Evolutionary conservation across 1,140 invertebrate species (phyloP).

Genomic region (Nixonia krombeini): DNA sequence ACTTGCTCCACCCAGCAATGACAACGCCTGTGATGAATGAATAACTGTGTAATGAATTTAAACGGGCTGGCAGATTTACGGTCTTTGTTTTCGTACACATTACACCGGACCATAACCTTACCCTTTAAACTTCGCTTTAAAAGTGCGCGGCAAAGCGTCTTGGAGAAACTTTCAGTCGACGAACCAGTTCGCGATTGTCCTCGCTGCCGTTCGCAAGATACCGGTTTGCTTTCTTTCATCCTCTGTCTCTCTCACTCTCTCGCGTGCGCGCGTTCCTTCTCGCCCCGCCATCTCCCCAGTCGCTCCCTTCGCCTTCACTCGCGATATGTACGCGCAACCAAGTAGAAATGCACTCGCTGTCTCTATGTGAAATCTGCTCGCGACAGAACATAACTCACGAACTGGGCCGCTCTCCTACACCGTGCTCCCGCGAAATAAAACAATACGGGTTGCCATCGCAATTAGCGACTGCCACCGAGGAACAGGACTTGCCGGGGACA

Average conservation of each 20-base stretch:
- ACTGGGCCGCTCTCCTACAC: constrained; percentile 15
- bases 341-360: constrained; percentile 1
- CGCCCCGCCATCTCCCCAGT: not conserved
- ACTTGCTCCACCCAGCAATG: too few relatives aligned
- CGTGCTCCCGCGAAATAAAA: constrained; percentile 20
- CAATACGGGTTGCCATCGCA: constrained; percentile 32
- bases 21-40: too few relatives aligned
- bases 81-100: too few relatives aligned
- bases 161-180: constrained; percentile 35
- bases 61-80: too few relatives aligned
- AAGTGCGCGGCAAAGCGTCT: not conserved
- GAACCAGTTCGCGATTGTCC: constrained; percentile 27
- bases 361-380: constrained; percentile 35
- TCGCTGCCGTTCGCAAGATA: constrained; percentile 46
- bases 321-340: constrained; percentile 10
- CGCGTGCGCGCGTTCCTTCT: constrained; percentile 6
- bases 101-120: not conserved
- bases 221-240: constrained; percentile 29
- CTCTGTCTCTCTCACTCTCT: constrained; percentile 13
- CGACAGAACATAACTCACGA: constrained; percentile 49
- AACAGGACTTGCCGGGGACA: constrained; percentile 14
- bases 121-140: not conserved
- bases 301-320: not conserved
- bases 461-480: constrained; percentile 25
- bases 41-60: too few relatives aligned